Conservation (phyloP, 2,113 vertebrate species). For the Rhodinocichla rosea region DNA sequence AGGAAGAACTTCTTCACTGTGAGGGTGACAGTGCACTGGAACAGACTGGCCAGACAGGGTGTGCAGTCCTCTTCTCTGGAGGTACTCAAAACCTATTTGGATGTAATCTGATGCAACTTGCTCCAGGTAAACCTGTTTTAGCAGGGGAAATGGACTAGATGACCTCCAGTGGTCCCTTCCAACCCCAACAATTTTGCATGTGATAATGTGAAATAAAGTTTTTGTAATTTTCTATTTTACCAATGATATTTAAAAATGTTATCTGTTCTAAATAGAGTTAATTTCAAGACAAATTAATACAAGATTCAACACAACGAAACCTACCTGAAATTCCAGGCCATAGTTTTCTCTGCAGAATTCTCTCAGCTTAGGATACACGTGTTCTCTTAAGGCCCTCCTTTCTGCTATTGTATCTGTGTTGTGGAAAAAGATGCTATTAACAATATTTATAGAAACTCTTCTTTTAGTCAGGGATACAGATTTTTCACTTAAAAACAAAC, state of each 20-base stretch:
- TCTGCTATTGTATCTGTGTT: slow-evolving; percentile 92
- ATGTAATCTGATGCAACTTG: not conserved
- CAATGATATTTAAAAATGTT: not conserved
- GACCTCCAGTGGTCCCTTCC: not conserved
- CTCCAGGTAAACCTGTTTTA: not conserved
- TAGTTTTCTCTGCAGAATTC: slow-evolving; percentile 99
- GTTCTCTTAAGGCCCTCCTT: slow-evolving; percentile 91
- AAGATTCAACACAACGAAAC: not conserved
- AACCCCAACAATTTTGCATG: rapidly evolving
- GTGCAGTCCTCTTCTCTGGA: not conserved
- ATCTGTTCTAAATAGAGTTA: not conserved
- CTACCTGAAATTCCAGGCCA: slow-evolving; percentile 98
- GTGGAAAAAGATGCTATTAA: slow-evolving; percentile 8
- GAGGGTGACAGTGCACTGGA: not conserved
- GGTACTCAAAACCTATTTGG: not conserved
- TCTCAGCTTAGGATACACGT: slow-evolving; percentile 95
- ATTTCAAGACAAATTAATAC: not conserved
- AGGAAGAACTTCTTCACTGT: not conserved
- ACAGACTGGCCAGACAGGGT: not conserved
- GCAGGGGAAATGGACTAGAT: not conserved
- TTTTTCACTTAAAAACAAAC: not conserved
- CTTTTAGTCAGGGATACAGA: not conserved
- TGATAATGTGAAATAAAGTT: not conserved
- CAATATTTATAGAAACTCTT: not conserved
- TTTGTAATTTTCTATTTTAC: not conserved